A percentile compares a stretch with the other conserved stretches of the same genome.
phyloP scores from a whole-genome alignment of 2,113 vertebrate genomes.

The Opisthocomus hoazin region DNA sequence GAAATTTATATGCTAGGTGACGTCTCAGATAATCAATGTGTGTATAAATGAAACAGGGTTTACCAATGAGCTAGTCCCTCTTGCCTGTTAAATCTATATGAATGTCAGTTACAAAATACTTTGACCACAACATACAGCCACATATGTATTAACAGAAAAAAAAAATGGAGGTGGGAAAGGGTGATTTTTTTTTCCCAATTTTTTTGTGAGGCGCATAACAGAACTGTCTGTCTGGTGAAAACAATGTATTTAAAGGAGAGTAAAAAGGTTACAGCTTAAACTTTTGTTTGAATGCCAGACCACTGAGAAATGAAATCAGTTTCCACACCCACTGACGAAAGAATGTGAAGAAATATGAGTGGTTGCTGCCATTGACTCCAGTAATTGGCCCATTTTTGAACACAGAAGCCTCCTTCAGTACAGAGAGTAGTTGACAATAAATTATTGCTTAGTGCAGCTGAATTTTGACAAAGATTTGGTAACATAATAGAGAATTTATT shows the following conservation, averaged over 20 bases:
- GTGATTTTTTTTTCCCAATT: accelerated
- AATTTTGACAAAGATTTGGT: background rate
- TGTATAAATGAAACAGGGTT: background rate
- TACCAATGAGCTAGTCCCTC: background rate
- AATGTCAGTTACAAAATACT: background rate
- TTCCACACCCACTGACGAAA: background rate
- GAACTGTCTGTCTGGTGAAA: background rate
- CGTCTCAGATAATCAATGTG: conserved; percentile 14
- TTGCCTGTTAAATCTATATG: conserved; percentile 15
- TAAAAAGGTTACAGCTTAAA: background rate
- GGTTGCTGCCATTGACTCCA: background rate
- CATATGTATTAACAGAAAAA: background rate
- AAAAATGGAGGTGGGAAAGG: background rate
- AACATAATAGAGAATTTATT: background rate
- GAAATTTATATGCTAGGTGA: conserved; percentile 3
- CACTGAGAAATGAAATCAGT: background rate
- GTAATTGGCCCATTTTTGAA: background rate
- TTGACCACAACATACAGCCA: background rate
- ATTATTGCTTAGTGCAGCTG: background rate
- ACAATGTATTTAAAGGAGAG: background rate
- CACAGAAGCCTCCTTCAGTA: background rate
- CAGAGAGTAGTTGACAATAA: background rate
- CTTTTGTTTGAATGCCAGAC: background rate
- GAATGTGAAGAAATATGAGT: background rate
- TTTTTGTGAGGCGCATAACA: background rate